Base-by-base conservation (phyloP, 2,113 vertebrate genomes). In the Paracanthobrama guichenoti region DNA sequence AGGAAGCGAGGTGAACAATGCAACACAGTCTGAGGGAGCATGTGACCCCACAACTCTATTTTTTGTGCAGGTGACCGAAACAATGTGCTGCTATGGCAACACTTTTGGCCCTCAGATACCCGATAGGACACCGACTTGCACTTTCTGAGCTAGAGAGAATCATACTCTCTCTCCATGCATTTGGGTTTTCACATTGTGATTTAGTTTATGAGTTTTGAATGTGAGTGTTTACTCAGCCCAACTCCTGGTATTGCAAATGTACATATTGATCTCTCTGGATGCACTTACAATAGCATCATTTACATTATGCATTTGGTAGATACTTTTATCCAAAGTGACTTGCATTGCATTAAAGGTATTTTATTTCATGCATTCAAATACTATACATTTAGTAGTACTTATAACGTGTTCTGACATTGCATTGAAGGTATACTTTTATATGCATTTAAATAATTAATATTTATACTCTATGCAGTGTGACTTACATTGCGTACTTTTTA, bases 41-140 rank as follows among this genome's bases (percentile, higher is more conserved):
- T 50, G 69, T 55, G 50, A 82, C 69, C 53, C 55, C 31, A 73
- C 39, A 42, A n/a, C 81, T 79, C 31, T 48, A 22, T 12, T 76
- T 53, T 81, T 84, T 84, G 86, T 84, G 59, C 74, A 84, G 86
- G 84, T 83, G 82, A 84, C 78, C 44, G 69, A 87, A 86, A 87
- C 88, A 86, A 80, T 81, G 53, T 16, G 72, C 42, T 84, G 82
- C 79, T 79, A 87, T 89, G 78, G 84, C 84, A 87, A 89, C 82
- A 13, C 39, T 42, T 82, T 20, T 59, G 84, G 71, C 82, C 84
- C 42, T 16, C 53, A 62, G 84, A 81, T 75, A 87, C 82, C 82
- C 39, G 83, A 86, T 79, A 79, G 78, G 84, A 79, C 66, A 79
- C 66, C 86, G 83, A 78, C 82, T 24, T 67, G 76, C 81, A 50